These are phyloP conservation scores for Tolmerus cingulatus DNA, from an alignment of 2,888 invertebrate species.

Conservation along the genomic window DNA sequence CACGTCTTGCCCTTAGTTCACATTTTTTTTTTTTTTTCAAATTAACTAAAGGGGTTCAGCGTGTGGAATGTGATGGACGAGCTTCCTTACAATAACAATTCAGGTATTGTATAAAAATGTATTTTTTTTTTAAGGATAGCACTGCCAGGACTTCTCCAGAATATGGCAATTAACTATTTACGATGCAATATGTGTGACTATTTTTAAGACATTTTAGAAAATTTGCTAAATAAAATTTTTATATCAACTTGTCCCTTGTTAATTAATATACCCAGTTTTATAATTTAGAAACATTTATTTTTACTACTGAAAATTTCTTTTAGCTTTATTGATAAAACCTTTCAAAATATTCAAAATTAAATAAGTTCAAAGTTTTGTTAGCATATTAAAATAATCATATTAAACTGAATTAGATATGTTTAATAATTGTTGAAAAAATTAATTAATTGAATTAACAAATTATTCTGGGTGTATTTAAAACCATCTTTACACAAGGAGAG, in stretches of 20 bases:
- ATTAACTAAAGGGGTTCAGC: background rate
- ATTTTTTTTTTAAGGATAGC: background rate
- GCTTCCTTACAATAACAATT: background rate
- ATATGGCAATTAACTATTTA: background rate
- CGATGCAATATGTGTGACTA: background rate
- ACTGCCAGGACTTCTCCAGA: background rate
- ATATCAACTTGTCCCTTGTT: background rate
- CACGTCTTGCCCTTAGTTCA: background rate
- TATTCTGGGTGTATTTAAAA: too few relatives aligned
- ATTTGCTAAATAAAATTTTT: background rate
- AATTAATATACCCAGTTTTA: background rate
- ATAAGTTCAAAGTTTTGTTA: too few relatives aligned
- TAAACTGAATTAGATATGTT: too few relatives aligned
- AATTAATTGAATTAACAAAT: too few relatives aligned
- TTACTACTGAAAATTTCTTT: background rate
- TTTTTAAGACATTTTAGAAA: background rate
- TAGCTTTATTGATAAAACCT: background rate
- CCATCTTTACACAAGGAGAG: too few relatives aligned
- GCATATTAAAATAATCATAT: too few relatives aligned
- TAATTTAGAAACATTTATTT: background rate
- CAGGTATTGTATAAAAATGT: background rate
- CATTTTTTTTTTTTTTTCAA: background rate
- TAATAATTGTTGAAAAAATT: too few relatives aligned
- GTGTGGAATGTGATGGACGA: background rate
- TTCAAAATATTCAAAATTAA: too few relatives aligned